Evolutionary conservation across 2,888 invertebrate genomes (phyloP).

Genomic region (Meghimatium bilineatum): DNA sequence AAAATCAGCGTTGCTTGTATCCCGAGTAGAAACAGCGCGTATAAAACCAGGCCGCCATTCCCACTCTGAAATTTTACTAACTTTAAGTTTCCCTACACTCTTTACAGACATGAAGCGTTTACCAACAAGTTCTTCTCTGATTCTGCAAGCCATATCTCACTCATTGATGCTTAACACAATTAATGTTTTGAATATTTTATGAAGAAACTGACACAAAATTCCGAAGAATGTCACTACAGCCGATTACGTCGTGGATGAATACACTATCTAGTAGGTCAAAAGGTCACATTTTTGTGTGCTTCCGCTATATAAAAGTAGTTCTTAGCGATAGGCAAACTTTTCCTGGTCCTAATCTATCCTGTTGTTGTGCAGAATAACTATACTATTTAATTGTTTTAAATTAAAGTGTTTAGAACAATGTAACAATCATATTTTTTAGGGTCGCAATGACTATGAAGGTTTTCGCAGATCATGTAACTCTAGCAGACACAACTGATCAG

Average conservation of each 20-base stretch:
- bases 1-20: slow-evolving; percentile 87
- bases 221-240: slow-evolving; percentile 59
- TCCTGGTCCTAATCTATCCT: neutral
- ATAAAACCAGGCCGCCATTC: slow-evolving; percentile 91
- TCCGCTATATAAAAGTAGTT: slow-evolving; percentile 58
- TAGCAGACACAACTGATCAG: slow-evolving; percentile 23
- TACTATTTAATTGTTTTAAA: neutral
- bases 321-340: neutral
- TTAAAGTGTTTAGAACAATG: neutral
- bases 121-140: slow-evolving; percentile 91
- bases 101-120: slow-evolving; percentile 91
- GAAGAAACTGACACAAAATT: slow-evolving; percentile 55
- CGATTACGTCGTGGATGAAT: slow-evolving; percentile 70
- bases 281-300: slow-evolving; percentile 63
- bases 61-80: slow-evolving; percentile 90
- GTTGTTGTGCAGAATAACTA: neutral
- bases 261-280: slow-evolving; percentile 71
- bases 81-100: slow-evolving; percentile 86
- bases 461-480: neutral
- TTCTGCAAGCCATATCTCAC: slow-evolving; percentile 78
- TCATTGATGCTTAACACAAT: slow-evolving; percentile 57
- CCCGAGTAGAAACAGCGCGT: slow-evolving; percentile 89
- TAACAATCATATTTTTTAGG: neutral
- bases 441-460: neutral
- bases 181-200: slow-evolving; percentile 55